Base-by-base conservation (phyloP, 2,797 vertebrate species). In the Todus mexicanus region DNA sequence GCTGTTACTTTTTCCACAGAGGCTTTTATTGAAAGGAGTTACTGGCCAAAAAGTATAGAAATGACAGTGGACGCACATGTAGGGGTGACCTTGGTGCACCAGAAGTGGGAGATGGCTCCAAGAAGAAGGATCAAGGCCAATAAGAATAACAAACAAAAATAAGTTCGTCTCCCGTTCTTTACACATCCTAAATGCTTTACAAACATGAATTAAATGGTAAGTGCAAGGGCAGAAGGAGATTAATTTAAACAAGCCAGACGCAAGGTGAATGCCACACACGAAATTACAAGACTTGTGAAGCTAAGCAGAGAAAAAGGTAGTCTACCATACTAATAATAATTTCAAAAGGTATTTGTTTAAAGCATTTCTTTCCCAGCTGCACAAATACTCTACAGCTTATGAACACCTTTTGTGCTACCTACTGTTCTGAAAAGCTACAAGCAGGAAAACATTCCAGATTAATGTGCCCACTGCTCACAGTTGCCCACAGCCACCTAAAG, bases 241-340 rank as follows among this genome's bases (percentile, higher is more conserved):
- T 93, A 85, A 91, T 90, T 92, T 85, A 86, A 94, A 89, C 75
- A 87, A 89, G 83, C 33, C 51, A 87, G 95, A 73, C 37, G 78
- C 37, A 78, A 92, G 66, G 63, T 33, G 64, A 95, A 88, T 35
- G n/a, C 40, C 75, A 91, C 40, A 61, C 11, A 73, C n/a, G 66
- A 90, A 94, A 85, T 37, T 48, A 93, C 61, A 72, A 88, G 47
- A 93, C 68, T 63, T 85, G 70, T 79, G 89, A 95, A 93, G 89
- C 61, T 84, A 83, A 87, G 72, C 72, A 84, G 54, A 92, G n/a
- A 64, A 92, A 83, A 90, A 78, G 59, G 17, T 37, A 87, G 48
- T 43, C 73, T 66, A 65, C 11, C 31, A 89, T 77, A 90, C 84
- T 94, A 87, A 92, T 50, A 74, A 66, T 26, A 59, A 79, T 20